Conservation (phyloP, 2,888 invertebrate genomes). For the Sinhomidia bicolor region DNA sequence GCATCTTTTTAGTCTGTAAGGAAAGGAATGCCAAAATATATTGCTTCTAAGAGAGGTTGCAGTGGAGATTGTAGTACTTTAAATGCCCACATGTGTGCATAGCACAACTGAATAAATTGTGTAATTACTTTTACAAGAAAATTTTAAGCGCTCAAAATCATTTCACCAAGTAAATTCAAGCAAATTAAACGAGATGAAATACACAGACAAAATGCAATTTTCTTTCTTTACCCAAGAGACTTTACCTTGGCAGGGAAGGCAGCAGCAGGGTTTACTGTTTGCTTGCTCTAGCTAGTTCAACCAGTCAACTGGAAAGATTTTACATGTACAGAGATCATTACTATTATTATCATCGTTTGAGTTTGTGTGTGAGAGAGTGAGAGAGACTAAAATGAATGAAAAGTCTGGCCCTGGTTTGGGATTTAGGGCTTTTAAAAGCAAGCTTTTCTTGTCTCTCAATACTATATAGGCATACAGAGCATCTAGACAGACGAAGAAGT, state of each 20-base stretch:
- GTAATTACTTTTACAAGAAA: background rate
- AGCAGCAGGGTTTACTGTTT: background rate
- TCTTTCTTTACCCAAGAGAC: conserved; percentile 10
- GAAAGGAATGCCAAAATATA: no score
- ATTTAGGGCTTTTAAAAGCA: conserved; percentile 39
- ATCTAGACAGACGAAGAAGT: background rate
- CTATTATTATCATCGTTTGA: background rate
- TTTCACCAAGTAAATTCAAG: conserved; percentile 39
- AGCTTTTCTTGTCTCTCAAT: conserved; percentile 19
- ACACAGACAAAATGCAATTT: background rate
- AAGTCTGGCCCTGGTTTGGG: conserved; percentile 63
- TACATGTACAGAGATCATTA: background rate
- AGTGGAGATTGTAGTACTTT: background rate
- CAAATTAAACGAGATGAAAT: conserved; percentile 58
- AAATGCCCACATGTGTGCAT: background rate
- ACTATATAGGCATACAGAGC: no score
- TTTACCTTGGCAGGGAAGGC: background rate
- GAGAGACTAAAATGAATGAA: conserved; percentile 26
- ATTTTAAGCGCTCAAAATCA: background rate
- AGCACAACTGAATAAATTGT: background rate
- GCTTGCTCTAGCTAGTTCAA: no score
- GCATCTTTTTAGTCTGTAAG: no score
- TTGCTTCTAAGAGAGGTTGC: no score
- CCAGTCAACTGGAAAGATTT: conserved; percentile 7
- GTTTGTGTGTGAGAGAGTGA: background rate